Evolutionary conservation across 2,113 vertebrate genomes (phyloP).

Genomic region (Acinonyx jubatus): DNA sequence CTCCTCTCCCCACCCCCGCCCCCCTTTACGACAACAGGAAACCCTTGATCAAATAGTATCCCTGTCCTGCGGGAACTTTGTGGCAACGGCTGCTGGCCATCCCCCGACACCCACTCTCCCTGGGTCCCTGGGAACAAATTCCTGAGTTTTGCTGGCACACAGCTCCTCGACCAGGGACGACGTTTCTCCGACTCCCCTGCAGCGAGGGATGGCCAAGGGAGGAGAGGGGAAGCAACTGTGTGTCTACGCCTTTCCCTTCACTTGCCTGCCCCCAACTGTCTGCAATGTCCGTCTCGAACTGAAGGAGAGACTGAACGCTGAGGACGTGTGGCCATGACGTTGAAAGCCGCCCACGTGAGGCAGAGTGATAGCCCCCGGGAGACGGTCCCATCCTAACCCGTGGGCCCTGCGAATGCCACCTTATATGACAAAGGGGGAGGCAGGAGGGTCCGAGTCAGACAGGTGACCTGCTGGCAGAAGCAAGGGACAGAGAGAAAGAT

Average conservation of each 20-base stretch:
- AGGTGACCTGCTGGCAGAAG: rapidly evolving
- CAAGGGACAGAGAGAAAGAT: not conserved
- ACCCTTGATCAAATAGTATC: not conserved
- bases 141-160: not conserved
- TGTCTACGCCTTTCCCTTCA: not conserved
- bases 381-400: not conserved
- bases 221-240: not conserved
- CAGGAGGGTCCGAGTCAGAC: not conserved
- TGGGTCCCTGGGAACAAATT: not conserved
- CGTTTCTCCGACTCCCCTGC: not conserved
- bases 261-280: not conserved
- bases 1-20: rapidly evolving
- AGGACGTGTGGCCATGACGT: rapidly evolving
- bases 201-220: not conserved
- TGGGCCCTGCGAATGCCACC: not conserved
- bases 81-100: not conserved
- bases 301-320: not conserved
- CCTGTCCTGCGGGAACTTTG: not conserved
- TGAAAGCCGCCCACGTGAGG: not conserved
- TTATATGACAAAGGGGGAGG: not conserved
- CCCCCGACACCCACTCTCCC: not conserved
- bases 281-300: not conserved
- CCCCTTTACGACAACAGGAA: not conserved
- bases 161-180: not conserved
- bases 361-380: not conserved